These are phyloP conservation scores for Hoplostethus mediterraneus DNA, from an alignment of 2,797 vertebrate genomes.

Conservation along the genomic window DNA sequence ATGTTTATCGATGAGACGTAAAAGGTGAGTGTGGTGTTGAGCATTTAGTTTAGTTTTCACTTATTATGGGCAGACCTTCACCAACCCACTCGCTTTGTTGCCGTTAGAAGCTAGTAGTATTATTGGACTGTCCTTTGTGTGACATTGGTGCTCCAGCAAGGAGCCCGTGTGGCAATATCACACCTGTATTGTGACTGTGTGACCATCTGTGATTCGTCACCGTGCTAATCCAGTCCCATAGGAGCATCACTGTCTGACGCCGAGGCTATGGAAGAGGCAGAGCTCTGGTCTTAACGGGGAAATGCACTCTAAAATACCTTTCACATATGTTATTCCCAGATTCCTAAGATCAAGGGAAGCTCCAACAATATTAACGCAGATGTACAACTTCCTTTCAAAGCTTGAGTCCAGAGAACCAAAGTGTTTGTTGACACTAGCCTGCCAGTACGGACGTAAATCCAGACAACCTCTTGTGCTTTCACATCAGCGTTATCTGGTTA, in stretches of 20 bases:
- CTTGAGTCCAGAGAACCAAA: slow-evolving; percentile 28
- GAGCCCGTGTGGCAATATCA: slow-evolving; percentile 57
- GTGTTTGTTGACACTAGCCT: slow-evolving; percentile 28
- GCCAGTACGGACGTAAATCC: background rate
- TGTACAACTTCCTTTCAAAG: slow-evolving; percentile 34
- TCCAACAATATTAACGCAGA: slow-evolving; percentile 13
- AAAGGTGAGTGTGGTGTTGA: slow-evolving; percentile 49
- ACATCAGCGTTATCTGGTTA: too few relatives aligned
- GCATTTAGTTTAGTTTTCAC: slow-evolving; percentile 50
- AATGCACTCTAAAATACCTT: slow-evolving; percentile 35
- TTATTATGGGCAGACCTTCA: slow-evolving; percentile 34
- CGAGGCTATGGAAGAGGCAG: slow-evolving; percentile 31
- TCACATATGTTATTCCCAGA: slow-evolving; percentile 32
- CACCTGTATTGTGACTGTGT: slow-evolving; percentile 64
- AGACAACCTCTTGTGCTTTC: too few relatives aligned
- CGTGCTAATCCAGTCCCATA: slow-evolving; percentile 53
- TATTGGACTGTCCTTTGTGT: slow-evolving; percentile 62
- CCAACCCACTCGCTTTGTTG: background rate
- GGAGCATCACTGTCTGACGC: slow-evolving; percentile 46
- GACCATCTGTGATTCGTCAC: slow-evolving; percentile 68
- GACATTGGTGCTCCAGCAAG: slow-evolving; percentile 63
- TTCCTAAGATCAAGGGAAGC: slow-evolving; percentile 6
- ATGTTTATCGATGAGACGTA: slow-evolving; percentile 36
- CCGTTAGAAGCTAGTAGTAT: slow-evolving; percentile 36
- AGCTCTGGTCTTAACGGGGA: slow-evolving; percentile 28